Conservation (phyloP, 2,888 invertebrate species). For the Lasius platythorax region DNA sequence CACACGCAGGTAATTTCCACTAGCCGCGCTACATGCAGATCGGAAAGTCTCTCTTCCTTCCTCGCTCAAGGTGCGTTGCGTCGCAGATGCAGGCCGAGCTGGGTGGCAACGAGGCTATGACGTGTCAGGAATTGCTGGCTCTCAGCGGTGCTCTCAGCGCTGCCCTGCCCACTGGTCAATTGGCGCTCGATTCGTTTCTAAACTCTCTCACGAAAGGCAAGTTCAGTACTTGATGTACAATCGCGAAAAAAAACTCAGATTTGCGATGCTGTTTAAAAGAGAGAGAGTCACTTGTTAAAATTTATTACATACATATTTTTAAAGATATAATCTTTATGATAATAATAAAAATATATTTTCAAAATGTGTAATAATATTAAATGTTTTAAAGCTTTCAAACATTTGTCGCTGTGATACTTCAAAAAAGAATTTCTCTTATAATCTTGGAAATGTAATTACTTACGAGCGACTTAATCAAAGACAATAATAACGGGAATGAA, state of each 20-base stretch:
- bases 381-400: not conserved
- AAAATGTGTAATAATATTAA: too few species aligned
- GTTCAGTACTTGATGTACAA: not conserved
- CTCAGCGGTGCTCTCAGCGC: constrained; percentile 96
- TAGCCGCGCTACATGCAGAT: not conserved
- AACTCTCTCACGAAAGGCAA: constrained; percentile 93
- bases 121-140: constrained; percentile 96
- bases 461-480: not conserved
- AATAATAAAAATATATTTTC: not conserved
- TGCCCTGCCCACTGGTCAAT: constrained; percentile 95
- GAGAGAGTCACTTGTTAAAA: not conserved
- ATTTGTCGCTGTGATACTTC: not conserved
- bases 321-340: not conserved
- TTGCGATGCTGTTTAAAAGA: not conserved
- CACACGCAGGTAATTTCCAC: constrained; percentile 79
- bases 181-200: constrained; percentile 93
- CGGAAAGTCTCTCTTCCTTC: too few species aligned
- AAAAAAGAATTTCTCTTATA: not conserved
- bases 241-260: not conserved
- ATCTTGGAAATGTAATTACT: not conserved
- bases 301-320: not conserved
- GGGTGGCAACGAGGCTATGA: constrained; percentile 90
- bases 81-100: constrained; percentile 85
- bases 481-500: not conserved
- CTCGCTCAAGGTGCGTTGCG: constrained; percentile 29